These are phyloP conservation scores for Scomberomorus guttatus DNA, from an alignment of 2,797 vertebrate species.

Conservation along the genomic window DNA sequence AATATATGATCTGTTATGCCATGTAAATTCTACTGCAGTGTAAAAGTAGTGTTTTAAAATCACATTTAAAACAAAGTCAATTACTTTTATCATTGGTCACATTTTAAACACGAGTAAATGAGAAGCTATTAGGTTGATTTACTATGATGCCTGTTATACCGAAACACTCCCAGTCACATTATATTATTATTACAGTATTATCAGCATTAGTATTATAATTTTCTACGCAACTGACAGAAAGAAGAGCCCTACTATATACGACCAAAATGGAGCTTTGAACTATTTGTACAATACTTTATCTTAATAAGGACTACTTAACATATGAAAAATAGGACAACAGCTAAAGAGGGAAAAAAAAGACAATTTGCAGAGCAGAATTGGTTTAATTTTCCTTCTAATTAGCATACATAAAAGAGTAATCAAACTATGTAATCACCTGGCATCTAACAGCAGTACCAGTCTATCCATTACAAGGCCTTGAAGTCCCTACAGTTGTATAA, in stretches of 20 bases:
- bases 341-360: background rate
- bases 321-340: background rate
- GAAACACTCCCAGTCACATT: background rate
- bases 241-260: background rate
- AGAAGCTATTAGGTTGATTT: background rate
- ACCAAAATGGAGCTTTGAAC: background rate
- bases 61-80: background rate
- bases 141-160: background rate
- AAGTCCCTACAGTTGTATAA: background rate
- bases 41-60: background rate
- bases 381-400: conserved; percentile 15
- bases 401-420: conserved; percentile 26
- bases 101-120: background rate
- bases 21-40: background rate
- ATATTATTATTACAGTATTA: background rate
- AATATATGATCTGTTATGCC: background rate
- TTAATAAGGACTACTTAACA: background rate
- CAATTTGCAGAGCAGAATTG: background rate
- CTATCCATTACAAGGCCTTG: background rate
- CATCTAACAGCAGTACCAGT: background rate
- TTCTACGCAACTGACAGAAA: background rate
- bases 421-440: conserved; percentile 17
- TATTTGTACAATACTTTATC: background rate
- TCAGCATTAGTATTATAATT: background rate
- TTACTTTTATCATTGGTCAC: background rate